Base-by-base conservation (phyloP, 1,140 invertebrate genomes). In the Aphis craccivora region DNA sequence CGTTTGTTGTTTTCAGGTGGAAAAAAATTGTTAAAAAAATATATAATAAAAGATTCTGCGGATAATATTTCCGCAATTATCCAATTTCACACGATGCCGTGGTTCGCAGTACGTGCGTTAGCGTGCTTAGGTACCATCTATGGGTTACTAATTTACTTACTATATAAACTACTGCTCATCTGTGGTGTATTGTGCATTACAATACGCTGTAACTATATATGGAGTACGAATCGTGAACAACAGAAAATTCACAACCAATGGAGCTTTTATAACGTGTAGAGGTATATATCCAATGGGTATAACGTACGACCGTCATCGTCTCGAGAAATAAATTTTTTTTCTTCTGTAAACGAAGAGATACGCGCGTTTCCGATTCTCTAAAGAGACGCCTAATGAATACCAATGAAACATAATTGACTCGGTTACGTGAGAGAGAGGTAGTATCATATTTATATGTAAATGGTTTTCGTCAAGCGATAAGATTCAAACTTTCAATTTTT, bases 81-180 rank as follows among this genome's bases (percentile, higher is more conserved):
- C 55, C 30, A n/a, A 67, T 91, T 91, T 91, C 60, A 91, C 55
- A 91, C 53, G 90, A 25, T 90, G 30, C 89, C 89, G 30, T 35
- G 6, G 18, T 40, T 83, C n/a, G 43, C 18, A 7, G 40, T 23
- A 25, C 37, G 83, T 43, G 37, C 83, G 60, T 25, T 40, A 83
- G 22, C 37, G 81, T n/a, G 60, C n/a, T 76, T 2, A 18, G n/a
- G 30, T n/a, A 76, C 14, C n/a, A 6, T 30, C n/a, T 76, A 76
- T 45, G 48, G 48, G 48, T 51, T 51, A 67, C 30, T 30, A n/a
- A 76, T 14, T 0, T 76, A 76, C 60, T 76, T 76, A 76, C 30
- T n/a, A 14, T 51, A 51, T 51, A 51, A 20, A 18, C 14, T 14
- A n/a, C n/a, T 76, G 18, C 30, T 76, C 60, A n/a, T 35, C 22